These are phyloP conservation scores for Antheraea mylitta DNA, from an alignment of 1,140 invertebrate species.

Conservation along the genomic window DNA sequence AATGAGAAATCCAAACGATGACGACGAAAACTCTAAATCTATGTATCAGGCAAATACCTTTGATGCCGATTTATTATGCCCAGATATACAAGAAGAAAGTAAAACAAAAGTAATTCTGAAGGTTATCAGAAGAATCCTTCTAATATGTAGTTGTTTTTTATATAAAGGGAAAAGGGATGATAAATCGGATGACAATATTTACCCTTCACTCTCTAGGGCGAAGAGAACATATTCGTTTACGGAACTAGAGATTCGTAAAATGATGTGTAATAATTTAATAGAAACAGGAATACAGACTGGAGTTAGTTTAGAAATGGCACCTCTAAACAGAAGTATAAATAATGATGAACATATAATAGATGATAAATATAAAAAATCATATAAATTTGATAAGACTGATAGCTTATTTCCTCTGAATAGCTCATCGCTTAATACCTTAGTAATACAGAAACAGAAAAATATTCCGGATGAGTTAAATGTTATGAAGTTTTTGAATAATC, in stretches of 20 bases:
- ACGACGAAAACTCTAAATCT: slow-evolving; percentile 25
- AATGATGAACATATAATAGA: not conserved
- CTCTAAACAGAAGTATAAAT: not conserved
- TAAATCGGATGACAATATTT: not conserved
- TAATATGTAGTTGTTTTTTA: slow-evolving; percentile 15
- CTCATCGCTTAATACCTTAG: not conserved
- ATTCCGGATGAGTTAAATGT: slow-evolving; percentile 26
- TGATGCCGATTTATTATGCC: slow-evolving; percentile 31
- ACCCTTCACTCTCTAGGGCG: not conserved
- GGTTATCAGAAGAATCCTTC: slow-evolving; percentile 23
- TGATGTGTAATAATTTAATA: slow-evolving; percentile 12
- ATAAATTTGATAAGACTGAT: not conserved
- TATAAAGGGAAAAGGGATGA: slow-evolving; percentile 20
- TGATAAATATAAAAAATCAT: not conserved
- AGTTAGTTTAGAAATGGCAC: slow-evolving; percentile 43
- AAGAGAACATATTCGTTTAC: slow-evolving; percentile 46
- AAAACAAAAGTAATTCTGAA: slow-evolving; percentile 8
- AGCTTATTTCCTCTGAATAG: not conserved
- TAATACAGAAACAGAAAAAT: slow-evolving; percentile 1
- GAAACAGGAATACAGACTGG: slow-evolving; percentile 53
- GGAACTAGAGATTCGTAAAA: slow-evolving; percentile 46
- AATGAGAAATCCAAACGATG: slow-evolving; percentile 54
- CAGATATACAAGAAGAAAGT: slow-evolving; percentile 19
- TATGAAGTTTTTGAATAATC: slow-evolving; percentile 31
- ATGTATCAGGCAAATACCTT: slow-evolving; percentile 29